Conservation (phyloP, 2,888 invertebrate genomes). For the Agrochola lychnidis region DNA sequence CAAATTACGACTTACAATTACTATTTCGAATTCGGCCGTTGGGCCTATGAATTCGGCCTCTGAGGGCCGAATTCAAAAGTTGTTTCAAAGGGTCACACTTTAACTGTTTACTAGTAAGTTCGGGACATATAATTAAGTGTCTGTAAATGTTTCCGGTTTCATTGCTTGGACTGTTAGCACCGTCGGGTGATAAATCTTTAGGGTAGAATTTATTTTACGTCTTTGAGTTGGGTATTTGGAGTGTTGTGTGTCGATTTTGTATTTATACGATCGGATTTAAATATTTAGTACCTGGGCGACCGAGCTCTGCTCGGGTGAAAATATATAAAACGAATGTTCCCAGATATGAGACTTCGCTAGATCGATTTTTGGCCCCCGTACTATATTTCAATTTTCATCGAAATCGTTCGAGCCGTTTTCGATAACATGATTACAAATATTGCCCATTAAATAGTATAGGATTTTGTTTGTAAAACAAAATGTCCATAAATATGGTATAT, state of each 20-base stretch:
- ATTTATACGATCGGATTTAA: not conserved
- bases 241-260: not conserved
- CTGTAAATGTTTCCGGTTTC: conserved; percentile 43
- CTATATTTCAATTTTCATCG: too few relatives aligned
- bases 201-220: conserved; percentile 19
- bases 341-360: too few relatives aligned
- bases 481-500: too few relatives aligned
- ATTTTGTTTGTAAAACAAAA: too few relatives aligned
- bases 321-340: too few relatives aligned
- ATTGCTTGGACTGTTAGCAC: conserved; percentile 28
- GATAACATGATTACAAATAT: too few relatives aligned
- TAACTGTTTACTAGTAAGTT: conserved; percentile 45
- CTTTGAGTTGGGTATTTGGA: conserved; percentile 14
- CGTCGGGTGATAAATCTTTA: conserved; percentile 33
- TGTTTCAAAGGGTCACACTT: conserved; percentile 35
- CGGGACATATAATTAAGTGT: conserved; percentile 53
- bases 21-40: conserved; percentile 22
- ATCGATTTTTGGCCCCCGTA: too few relatives aligned
- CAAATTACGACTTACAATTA: conserved; percentile 47
- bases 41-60: conserved; percentile 26
- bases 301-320: too few relatives aligned
- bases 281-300: too few relatives aligned
- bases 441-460: too few relatives aligned
- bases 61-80: conserved; percentile 37
- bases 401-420: too few relatives aligned